Evolutionary conservation across 2,113 vertebrate genomes (phyloP).

Genomic region (Python bivittatus): DNA sequence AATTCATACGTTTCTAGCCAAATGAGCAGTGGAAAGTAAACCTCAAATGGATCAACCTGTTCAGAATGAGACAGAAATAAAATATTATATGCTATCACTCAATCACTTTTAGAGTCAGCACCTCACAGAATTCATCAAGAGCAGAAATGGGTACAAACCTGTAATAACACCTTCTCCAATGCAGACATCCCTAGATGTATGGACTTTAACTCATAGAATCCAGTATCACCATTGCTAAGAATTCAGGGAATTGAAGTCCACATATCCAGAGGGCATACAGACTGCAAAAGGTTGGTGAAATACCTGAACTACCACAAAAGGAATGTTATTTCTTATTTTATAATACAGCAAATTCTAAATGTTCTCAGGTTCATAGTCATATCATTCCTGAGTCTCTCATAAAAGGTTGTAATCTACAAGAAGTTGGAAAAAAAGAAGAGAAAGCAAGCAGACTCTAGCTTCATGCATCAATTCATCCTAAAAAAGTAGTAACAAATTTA

Average conservation of each 20-base stretch:
- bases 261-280: neutral
- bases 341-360: neutral
- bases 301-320: neutral
- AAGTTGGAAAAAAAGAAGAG: neutral
- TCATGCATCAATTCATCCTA: neutral
- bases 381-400: neutral
- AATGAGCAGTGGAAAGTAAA: slow-evolving; percentile 42
- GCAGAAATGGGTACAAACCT: neutral
- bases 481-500: neutral
- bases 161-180: neutral
- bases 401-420: neutral
- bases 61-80: neutral
- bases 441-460: neutral
- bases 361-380: neutral
- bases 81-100: neutral
- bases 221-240: neutral
- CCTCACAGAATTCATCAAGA: neutral
- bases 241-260: neutral
- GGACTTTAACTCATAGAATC: neutral
- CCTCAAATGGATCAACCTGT: slow-evolving; percentile 37
- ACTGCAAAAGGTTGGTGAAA: neutral
- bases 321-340: neutral
- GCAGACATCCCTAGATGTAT: neutral
- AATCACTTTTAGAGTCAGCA: neutral
- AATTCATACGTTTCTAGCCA: slow-evolving; percentile 33